These are phyloP conservation scores for Euphonia xanthogaster DNA, from an alignment of 2,797 vertebrate species.

Conservation along the genomic window DNA sequence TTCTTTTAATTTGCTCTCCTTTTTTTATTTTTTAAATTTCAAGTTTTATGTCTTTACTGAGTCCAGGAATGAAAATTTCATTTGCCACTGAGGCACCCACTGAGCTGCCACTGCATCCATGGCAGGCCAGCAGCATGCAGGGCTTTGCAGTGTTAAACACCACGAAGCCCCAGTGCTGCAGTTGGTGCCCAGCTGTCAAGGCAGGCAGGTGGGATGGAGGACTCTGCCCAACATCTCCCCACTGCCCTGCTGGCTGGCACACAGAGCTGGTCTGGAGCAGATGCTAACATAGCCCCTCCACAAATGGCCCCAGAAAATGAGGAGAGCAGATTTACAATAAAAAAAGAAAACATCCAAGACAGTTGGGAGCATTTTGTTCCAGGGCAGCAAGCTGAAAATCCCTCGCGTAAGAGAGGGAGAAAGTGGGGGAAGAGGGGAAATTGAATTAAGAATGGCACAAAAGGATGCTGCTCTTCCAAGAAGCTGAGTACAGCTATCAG, in stretches of 20 bases:
- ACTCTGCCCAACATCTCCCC: not conserved
- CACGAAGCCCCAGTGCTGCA: not conserved
- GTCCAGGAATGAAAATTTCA: not conserved
- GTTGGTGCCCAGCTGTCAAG: not conserved
- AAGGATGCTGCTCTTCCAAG: not conserved
- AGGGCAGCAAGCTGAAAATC: not conserved
- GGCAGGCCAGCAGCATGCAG: not conserved
- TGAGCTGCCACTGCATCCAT: not conserved
- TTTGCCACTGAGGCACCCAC: not conserved
- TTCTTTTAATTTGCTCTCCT: not conserved
- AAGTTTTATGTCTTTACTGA: not conserved
- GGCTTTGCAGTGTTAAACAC: not conserved
- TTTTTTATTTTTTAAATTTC: not conserved
- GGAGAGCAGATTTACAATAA: not conserved
- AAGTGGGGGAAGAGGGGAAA: not conserved
- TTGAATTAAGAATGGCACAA: not conserved
- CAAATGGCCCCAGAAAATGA: not conserved
- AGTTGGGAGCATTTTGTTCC: not conserved
- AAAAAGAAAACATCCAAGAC: not conserved
- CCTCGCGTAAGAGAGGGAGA: not conserved
- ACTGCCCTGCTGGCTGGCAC: not conserved
- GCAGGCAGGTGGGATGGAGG: fast-evolving
- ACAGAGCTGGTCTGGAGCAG: fast-evolving
- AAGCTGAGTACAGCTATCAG: not conserved
- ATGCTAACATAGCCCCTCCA: not conserved